These are phyloP conservation scores for Columba janthina DNA, from an alignment of 2,113 vertebrate species.

Conservation along the genomic window DNA sequence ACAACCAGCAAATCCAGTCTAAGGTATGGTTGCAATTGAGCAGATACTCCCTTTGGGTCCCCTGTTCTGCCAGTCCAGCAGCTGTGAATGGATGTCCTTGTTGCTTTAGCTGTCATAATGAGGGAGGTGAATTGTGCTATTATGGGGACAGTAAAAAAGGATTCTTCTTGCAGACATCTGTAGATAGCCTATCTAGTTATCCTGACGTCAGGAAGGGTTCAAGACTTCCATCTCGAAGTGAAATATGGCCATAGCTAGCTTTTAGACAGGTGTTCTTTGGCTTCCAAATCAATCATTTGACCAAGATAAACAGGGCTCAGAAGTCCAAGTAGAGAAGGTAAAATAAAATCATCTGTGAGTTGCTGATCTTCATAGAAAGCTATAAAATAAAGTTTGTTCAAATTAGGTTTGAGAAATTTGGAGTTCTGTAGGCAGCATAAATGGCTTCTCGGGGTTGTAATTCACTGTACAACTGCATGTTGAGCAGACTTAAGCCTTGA, in stretches of 20 bases:
- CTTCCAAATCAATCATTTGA: not conserved
- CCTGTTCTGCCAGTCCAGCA: not conserved
- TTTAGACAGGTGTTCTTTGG: not conserved
- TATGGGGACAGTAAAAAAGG: not conserved
- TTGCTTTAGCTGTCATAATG: not conserved
- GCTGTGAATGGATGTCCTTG: not conserved
- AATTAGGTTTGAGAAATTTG: not conserved
- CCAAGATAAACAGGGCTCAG: not conserved
- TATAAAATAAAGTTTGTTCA: not conserved
- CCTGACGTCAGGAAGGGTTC: not conserved
- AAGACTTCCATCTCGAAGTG: not conserved
- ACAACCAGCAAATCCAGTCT: not conserved
- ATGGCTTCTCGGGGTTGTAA: not conserved
- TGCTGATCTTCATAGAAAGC: not conserved
- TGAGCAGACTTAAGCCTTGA: not conserved
- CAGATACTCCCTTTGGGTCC: not conserved
- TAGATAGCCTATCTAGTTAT: not conserved
- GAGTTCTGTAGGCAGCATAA: not conserved
- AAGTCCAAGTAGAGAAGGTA: not conserved
- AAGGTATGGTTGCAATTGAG: not conserved
- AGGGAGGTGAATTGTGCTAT: not conserved
- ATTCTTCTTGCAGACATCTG: not conserved
- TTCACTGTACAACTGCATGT: not conserved
- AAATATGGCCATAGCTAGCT: not conserved
- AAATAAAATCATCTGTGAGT: not conserved